Conservation (phyloP, 1,140 invertebrate species). For the Drosophila triauraria region DNA sequence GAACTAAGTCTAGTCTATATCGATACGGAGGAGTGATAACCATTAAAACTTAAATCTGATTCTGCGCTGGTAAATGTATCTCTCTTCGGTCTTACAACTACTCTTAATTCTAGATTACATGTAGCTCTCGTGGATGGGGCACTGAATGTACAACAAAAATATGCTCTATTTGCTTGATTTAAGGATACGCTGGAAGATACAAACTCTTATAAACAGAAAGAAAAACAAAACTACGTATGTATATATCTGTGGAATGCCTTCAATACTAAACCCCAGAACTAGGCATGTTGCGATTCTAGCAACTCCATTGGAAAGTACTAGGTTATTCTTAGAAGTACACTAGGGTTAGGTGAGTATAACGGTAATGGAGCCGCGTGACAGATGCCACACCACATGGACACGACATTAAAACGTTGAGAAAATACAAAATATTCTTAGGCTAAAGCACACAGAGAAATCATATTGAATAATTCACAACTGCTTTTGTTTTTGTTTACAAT, state of each 20-base stretch:
- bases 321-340: constrained; percentile 11
- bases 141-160: constrained; percentile 56
- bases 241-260: constrained; percentile 16
- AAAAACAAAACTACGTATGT: neutral
- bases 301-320: constrained; percentile 11
- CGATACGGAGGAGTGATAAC: constrained; percentile 21
- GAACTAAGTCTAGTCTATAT: constrained; percentile 56
- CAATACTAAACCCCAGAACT: constrained; percentile 10
- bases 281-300: neutral
- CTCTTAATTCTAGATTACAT: constrained; percentile 55
- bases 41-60: constrained; percentile 54
- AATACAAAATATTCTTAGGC: constrained; percentile 48
- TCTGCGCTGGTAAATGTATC: constrained; percentile 37
- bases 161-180: constrained; percentile 36
- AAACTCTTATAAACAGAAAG: constrained; percentile 8
- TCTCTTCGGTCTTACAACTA: constrained; percentile 47
- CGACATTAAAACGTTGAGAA: constrained; percentile 21
- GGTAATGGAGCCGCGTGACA: constrained; percentile 6
- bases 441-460: constrained; percentile 51
- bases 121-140: constrained; percentile 44
- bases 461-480: constrained; percentile 50
- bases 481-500: constrained; percentile 47
- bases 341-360: constrained; percentile 45
- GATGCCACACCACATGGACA: constrained; percentile 8
- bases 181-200: constrained; percentile 43